Evolutionary conservation across 1,140 invertebrate genomes (phyloP), one percentile per base, ranked within the genome.

Genomic region (Polyergus mexicanus): DNA sequence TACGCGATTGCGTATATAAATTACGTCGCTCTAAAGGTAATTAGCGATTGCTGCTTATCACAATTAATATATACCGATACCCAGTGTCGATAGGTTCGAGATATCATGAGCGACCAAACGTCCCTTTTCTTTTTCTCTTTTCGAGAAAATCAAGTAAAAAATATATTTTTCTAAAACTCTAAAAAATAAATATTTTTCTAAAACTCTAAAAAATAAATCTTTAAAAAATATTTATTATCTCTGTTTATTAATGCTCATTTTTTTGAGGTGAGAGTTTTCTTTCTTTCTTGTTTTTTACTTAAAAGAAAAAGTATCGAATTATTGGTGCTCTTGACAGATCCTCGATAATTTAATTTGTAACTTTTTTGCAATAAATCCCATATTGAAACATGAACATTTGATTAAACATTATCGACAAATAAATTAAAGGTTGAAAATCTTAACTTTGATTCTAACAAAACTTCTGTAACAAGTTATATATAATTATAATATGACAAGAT

Each of bases 31-130:
- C 2, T 22, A 0, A 60, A 13, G 10, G 19, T 47, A 71, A 80
- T 80, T 69, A 69, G 22, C n/a, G 65, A 80, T 56, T 44, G 35
- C 32, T 81, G 5, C n/a, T 83, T 44, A 35, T 47, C 4, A 11
- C 10, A 58, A 8, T 32, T 19, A 47, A 72, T 25, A 54, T 56
- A 38, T 28, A 28, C 25, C 25, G 25, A 28, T n/a, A n/a, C n/a
- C n/a, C 51, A 22, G 19, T n/a, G 2, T 56, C 16, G 22, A 41
- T 65, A 47, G 3, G 2, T 51, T 78, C 22, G 44, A 25, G 22
- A 1, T 44, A 41, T 1, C 13, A 7, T 16, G 1, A 38, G 22
- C 25, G 5, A 32, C 16, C 25, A 7, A 19, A 32, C 25, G 2
- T 16, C 6, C 5, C 3, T 28, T 62, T 62, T 22, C 5, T 25